These are phyloP conservation scores for Drosophila neocordata DNA, from an alignment of 1,140 invertebrate species.

Conservation along the genomic window DNA sequence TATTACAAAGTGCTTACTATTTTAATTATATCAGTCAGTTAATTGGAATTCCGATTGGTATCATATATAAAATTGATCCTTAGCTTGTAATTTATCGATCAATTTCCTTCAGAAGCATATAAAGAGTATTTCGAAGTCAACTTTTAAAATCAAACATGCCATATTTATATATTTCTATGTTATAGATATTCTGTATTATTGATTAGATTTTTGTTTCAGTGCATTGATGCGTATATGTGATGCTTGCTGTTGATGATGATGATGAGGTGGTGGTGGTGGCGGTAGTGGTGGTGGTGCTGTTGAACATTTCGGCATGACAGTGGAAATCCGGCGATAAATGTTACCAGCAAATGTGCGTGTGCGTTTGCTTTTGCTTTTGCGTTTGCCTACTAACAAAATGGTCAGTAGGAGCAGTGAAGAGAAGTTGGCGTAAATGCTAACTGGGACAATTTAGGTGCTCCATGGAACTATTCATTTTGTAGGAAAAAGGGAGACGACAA, in stretches of 20 bases:
- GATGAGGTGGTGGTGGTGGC: not conserved
- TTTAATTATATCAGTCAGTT: too few species aligned
- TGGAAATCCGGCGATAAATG: constrained; percentile 81
- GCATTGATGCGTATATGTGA: constrained; percentile 20
- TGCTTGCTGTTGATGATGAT: not conserved
- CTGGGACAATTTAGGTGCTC: constrained; percentile 73
- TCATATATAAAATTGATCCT: too few species aligned
- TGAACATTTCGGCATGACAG: constrained; percentile 77
- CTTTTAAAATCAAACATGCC: too few species aligned
- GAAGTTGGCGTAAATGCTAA: constrained; percentile 50
- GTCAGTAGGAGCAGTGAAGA: constrained; percentile 18
- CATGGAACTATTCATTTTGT: constrained; percentile 32
- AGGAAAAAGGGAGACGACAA: constrained; percentile 4
- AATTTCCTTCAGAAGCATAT: too few species aligned
- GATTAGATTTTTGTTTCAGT: constrained; percentile 19
- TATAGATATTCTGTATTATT: not conserved
- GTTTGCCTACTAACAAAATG: constrained; percentile 40
- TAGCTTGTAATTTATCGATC: too few species aligned
- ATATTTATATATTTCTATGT: too few species aligned
- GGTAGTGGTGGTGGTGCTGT: constrained; percentile 41
- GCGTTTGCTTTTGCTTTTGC: constrained; percentile 23
- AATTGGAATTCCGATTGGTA: too few species aligned
- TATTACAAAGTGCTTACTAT: too few species aligned
- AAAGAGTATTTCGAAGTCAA: too few species aligned
- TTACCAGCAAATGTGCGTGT: constrained; percentile 79